These are phyloP conservation scores for Dicranocentrus wangi DNA, from an alignment of 2,888 invertebrate genomes.

Conservation along the genomic window DNA sequence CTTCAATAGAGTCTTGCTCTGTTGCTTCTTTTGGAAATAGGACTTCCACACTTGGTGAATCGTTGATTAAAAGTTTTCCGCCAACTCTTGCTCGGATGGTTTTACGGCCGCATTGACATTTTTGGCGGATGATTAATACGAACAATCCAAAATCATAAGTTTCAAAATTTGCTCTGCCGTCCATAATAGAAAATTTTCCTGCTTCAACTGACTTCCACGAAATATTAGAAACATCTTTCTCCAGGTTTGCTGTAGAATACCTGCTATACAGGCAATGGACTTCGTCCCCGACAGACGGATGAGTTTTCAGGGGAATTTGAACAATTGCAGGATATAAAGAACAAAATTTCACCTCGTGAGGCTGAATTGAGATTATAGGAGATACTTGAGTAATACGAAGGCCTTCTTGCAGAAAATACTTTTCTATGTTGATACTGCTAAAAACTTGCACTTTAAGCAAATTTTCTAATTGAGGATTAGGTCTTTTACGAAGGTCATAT, in stretches of 20 bases:
- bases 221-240: background rate
- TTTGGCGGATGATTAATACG: slow-evolving; percentile 72
- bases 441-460: slow-evolving; percentile 4
- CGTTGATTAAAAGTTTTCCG: slow-evolving; percentile 69
- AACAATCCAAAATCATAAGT: slow-evolving; percentile 72
- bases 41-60: slow-evolving; percentile 73
- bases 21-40: slow-evolving; percentile 73
- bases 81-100: slow-evolving; percentile 68
- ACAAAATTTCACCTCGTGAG: slow-evolving; percentile 73
- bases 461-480: slow-evolving; percentile 15
- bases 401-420: slow-evolving; percentile 34
- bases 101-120: slow-evolving; percentile 68
- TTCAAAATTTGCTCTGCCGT: slow-evolving; percentile 46
- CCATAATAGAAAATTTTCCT: slow-evolving; percentile 20
- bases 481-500: slow-evolving; percentile 36
- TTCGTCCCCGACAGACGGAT: slow-evolving; percentile 66
- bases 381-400: slow-evolving; percentile 71
- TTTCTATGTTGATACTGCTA: slow-evolving; percentile 25
- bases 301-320: slow-evolving; percentile 70
- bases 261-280: slow-evolving; percentile 73
- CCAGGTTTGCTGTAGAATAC: slow-evolving; percentile 36
- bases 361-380: slow-evolving; percentile 73
- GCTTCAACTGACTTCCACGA: slow-evolving; percentile 20
- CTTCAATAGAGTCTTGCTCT: slow-evolving; percentile 70
- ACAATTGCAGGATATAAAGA: slow-evolving; percentile 71